Evolutionary conservation across 1,140 invertebrate species (phyloP), one percentile per base, ranked within the genome.

Genomic region (Rhizoglyphus robini): DNA sequence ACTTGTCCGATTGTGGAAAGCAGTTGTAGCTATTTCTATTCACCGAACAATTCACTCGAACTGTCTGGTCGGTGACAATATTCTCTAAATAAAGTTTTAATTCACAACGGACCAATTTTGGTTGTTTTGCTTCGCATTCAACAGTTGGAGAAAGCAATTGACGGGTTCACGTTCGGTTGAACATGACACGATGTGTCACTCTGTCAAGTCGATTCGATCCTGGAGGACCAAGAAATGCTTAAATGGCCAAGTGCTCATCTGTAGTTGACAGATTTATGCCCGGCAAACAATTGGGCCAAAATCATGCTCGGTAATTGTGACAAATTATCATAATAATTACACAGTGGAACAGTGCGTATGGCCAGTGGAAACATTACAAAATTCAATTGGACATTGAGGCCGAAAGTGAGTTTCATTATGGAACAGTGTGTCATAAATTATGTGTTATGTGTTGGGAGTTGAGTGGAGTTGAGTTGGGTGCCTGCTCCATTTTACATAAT

Each of bases 281-380:
- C 36, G 36, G 8, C 36, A 11, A 41, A 41, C 36, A 41, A 41
- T 41, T 8, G 36, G 36, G 51, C 20, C 51, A 32, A 25, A 25
- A 32, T 23, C 36, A 41, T 54, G 51, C 15, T 46, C 23, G 41
- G 15, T 54, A 54, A 25, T 32, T 25, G 23, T 32, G 51, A 54
- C 51, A 54, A 54, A 54, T 54, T 54, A 54, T 54, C 51, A 54
- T 54, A 54, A 54, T 54, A 54, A 54, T 54, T 54, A 54, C 51
- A 32, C 23, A 32, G 31, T 32, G 20, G 8, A 32, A 27, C 51
- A 23, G 23, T 5, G 15, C 31, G 8, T 54, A 32, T 5, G 8
- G 51, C 51, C 41, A 46, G 15, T 23, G 23, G 15, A 15, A 54
- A 25, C 51, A 54, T 32, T 32, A 54, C 41, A n/a, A 15, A 46